Evolutionary conservation across 2,888 invertebrate species (phyloP).

Genomic region (Amiota communis): DNA sequence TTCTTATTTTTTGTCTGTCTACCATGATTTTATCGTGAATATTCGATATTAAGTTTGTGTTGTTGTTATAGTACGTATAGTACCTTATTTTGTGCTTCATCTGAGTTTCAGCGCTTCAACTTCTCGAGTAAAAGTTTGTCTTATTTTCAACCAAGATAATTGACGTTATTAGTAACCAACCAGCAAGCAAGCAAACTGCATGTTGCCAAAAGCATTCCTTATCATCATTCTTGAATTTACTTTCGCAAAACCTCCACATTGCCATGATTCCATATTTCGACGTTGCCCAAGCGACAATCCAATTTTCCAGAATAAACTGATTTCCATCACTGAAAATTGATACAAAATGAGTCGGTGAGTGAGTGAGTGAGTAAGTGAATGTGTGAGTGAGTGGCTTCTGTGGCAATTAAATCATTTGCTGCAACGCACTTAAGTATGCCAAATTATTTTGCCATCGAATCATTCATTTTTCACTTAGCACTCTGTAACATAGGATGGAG

Average conservation of each 20-base stretch:
- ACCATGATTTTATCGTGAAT: neutral
- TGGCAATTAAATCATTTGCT: neutral
- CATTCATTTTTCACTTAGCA: no score
- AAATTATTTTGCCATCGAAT: no score
- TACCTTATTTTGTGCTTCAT: neutral
- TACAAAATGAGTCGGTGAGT: neutral
- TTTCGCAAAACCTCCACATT: no score
- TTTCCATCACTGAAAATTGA: conserved; percentile 5
- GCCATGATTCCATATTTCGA: neutral
- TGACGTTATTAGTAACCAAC: neutral
- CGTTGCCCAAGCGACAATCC: no score
- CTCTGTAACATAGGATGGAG: no score
- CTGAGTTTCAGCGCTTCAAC: neutral
- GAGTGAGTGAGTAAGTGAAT: no score
- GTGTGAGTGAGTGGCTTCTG: neutral
- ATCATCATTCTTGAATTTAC: no score
- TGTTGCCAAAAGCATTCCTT: neutral
- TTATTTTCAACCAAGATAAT: neutral
- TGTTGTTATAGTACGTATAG: neutral
- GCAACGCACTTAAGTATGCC: no score
- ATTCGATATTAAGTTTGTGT: no score
- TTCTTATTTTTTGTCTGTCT: neutral
- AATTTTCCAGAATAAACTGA: neutral
- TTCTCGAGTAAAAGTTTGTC: neutral
- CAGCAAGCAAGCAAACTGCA: neutral